Evolutionary conservation across 2,113 vertebrate genomes (phyloP).

Genomic region (Machaerirhynchus nigripectus): DNA sequence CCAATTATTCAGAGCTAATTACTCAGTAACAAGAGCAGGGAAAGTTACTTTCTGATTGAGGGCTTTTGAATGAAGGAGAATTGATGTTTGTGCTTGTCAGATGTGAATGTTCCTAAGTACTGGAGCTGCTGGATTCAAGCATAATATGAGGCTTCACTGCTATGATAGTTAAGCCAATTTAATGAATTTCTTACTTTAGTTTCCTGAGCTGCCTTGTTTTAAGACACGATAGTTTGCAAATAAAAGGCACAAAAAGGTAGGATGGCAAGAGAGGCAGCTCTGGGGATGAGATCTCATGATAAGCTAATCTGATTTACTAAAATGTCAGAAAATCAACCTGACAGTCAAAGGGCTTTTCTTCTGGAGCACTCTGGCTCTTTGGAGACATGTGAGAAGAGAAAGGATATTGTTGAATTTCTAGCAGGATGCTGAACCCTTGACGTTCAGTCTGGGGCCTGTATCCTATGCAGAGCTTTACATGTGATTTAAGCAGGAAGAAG

Average conservation of each 20-base stretch:
- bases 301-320: neutral
- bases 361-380: neutral
- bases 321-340: neutral
- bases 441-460: neutral
- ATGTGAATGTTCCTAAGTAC: neutral
- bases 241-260: neutral
- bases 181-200: neutral
- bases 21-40: neutral
- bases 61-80: neutral
- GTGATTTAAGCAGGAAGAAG: neutral
- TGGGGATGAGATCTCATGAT: neutral
- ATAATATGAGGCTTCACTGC: neutral
- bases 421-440: neutral
- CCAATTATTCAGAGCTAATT: neutral
- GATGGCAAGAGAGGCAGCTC: neutral
- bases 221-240: neutral
- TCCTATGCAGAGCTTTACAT: neutral
- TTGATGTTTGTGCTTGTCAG: neutral
- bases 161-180: neutral
- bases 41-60: neutral
- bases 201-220: neutral
- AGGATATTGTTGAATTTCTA: neutral
- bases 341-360: neutral
- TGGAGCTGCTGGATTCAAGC: neutral
- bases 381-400: neutral